Conservation (phyloP, 2,888 invertebrate species). For the Ophion ellenae region DNA sequence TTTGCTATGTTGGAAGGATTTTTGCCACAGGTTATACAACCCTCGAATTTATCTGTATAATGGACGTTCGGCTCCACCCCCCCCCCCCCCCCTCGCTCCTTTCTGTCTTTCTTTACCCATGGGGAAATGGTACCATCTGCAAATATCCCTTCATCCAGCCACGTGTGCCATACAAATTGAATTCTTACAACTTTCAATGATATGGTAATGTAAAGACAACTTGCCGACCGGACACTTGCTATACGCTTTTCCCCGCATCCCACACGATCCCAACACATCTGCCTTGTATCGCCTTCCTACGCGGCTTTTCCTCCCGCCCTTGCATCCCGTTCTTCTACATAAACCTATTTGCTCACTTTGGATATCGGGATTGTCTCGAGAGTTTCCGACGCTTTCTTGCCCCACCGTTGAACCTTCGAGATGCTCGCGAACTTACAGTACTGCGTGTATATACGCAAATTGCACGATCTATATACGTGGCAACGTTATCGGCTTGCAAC, state of each 20-base stretch:
- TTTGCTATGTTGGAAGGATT: constrained; percentile 34
- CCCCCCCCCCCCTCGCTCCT: constrained; percentile 7
- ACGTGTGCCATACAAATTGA: constrained; percentile 76
- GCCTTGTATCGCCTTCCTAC: constrained; percentile 16
- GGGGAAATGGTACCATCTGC: constrained; percentile 74
- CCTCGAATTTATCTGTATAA: constrained; percentile 73
- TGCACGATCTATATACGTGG: constrained; percentile 14
- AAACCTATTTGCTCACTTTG: constrained; percentile 61
- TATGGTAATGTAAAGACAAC: constrained; percentile 75
- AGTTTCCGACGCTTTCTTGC: constrained; percentile 59
- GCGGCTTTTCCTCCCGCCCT: neutral
- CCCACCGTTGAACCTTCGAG: constrained; percentile 23
- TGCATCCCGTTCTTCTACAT: neutral
- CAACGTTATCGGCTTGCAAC: constrained; percentile 48
- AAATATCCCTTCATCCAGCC: constrained; percentile 75
- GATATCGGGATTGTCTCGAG: constrained; percentile 60
- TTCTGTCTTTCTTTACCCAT: constrained; percentile 41
- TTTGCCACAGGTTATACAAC: constrained; percentile 59
- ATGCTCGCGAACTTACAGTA: constrained; percentile 24
- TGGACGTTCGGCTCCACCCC: constrained; percentile 64
- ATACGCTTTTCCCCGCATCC: constrained; percentile 38
- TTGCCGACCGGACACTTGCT: constrained; percentile 74
- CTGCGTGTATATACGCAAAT: constrained; percentile 15
- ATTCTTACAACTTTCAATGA: constrained; percentile 76
- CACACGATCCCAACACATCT: constrained; percentile 11